A percentile compares a stretch with the other conserved stretches of the same genome.
Evolutionary conservation across 2,888 invertebrate genomes (phyloP).

Genomic region (Orgyia antiqua): DNA sequence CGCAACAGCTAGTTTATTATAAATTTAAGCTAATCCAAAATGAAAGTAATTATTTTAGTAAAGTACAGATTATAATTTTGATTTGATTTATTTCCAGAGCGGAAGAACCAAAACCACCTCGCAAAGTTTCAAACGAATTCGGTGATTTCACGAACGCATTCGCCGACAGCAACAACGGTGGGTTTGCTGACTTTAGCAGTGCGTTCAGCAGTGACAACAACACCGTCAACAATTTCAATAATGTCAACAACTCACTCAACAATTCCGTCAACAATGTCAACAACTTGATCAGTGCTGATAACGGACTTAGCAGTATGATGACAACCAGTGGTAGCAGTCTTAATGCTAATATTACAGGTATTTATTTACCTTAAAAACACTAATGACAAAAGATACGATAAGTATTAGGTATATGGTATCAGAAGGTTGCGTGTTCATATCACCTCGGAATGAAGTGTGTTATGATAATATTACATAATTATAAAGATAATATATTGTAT

Average conservation of each 20-base stretch:
- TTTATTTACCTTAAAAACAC: no score
- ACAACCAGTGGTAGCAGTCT: conserved; percentile 5
- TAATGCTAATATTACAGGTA: conserved; percentile 1
- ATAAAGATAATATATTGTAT: no score
- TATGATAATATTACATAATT: no score
- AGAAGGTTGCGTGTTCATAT: no score
- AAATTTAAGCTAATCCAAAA: no score
- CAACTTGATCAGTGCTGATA: conserved; percentile 1
- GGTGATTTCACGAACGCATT: conserved; percentile 89
- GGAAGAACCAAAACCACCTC: conserved; percentile 37
- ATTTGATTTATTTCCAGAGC: conserved; percentile 52
- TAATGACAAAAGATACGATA: no score
- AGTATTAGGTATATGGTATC: no score
- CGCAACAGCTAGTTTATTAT: no score
- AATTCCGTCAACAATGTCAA: conserved; percentile 1
- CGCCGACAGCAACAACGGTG: conserved; percentile 65
- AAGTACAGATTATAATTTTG: no score
- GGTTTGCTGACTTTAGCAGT: conserved; percentile 89
- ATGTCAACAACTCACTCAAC: conserved; percentile 5
- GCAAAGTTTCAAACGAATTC: conserved; percentile 75
- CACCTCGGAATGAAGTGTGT: no score
- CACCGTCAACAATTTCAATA: background rate
- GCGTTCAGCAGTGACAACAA: conserved; percentile 73
- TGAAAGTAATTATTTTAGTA: no score
- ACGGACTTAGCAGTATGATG: conserved; percentile 4